These are phyloP conservation scores for Drosophila mimica DNA, from an alignment of 2,888 invertebrate species.

Conservation along the genomic window DNA sequence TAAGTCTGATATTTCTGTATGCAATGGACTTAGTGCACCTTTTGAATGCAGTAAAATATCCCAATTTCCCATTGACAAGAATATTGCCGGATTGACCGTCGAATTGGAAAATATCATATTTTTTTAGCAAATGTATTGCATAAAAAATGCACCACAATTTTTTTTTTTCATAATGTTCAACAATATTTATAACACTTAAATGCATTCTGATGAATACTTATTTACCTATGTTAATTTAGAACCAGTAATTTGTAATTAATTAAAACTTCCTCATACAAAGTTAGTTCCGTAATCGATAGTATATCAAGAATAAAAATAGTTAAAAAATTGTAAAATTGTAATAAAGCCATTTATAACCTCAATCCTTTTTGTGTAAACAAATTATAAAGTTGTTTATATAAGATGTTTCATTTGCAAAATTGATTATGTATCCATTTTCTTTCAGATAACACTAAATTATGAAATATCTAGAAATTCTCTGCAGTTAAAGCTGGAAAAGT, in stretches of 20 bases:
- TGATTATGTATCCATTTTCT: neutral
- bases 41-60: neutral
- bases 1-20: slow-evolving; percentile 5
- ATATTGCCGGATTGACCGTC: neutral
- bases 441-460: neutral
- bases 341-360: neutral
- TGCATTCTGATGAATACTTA: neutral
- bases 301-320: neutral
- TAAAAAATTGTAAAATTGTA: neutral
- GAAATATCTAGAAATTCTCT: neutral
- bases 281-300: neutral
- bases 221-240: neutral
- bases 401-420: neutral
- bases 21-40: neutral
- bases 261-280: neutral
- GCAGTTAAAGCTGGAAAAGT: neutral
- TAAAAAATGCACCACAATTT: neutral
- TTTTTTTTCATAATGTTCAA: neutral
- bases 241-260: neutral
- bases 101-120: slow-evolving; percentile 1
- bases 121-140: neutral
- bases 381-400: neutral
- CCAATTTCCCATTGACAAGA: neutral
- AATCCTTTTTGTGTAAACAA: neutral
- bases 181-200: neutral